These are phyloP conservation scores for Pipistrellus pygmaeus DNA, from an alignment of 2,797 vertebrate genomes.

Conservation along the genomic window DNA sequence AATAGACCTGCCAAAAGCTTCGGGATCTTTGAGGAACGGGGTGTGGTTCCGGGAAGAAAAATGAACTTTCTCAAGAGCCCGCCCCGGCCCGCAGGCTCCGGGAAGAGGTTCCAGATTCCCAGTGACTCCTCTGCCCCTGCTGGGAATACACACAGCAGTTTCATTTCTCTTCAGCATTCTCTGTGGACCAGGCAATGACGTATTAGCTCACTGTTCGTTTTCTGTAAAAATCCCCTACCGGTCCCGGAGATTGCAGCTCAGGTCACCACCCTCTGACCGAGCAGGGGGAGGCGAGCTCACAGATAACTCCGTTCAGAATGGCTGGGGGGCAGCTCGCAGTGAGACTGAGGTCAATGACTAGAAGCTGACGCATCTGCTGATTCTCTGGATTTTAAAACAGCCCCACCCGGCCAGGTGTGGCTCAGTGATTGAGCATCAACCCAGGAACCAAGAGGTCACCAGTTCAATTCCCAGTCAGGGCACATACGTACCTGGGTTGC, in stretches of 20 bases:
- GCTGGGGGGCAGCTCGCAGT: background rate
- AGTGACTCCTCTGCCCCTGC: background rate
- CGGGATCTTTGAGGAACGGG: background rate
- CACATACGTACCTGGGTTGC: no score
- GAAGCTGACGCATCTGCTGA: background rate
- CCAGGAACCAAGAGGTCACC: no score
- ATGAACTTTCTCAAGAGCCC: background rate
- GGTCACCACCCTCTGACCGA: background rate
- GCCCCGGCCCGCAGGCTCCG: fast-evolving
- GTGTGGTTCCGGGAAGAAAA: background rate
- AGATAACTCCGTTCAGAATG: background rate
- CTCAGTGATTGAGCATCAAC: no score
- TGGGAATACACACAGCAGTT: background rate
- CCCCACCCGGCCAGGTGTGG: no score
- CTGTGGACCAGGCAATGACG: background rate
- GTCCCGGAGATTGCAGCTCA: background rate
- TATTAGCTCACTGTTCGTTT: background rate
- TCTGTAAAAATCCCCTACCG: background rate
- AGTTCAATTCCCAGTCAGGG: no score
- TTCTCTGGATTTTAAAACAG: background rate
- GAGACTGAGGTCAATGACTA: no score
- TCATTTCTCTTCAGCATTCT: background rate
- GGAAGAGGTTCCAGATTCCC: background rate
- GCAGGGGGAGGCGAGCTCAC: background rate
- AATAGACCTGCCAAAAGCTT: background rate